Evolutionary conservation across 2,888 invertebrate genomes (phyloP).

Genomic region (Lymantria dispar): DNA sequence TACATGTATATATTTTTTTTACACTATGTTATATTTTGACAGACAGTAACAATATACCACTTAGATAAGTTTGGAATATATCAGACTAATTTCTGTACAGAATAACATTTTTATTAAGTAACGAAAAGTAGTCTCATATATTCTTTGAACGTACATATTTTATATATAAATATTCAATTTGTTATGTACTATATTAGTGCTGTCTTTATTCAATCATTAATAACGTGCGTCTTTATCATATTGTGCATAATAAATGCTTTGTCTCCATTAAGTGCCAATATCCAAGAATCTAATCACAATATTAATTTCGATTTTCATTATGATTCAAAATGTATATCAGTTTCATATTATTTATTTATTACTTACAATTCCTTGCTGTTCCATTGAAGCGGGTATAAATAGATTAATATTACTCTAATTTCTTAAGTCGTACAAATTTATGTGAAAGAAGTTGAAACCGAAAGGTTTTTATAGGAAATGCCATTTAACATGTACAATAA

Average conservation of each 20-base stretch:
- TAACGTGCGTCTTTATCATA: conserved; percentile 25
- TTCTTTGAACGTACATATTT: conserved; percentile 8
- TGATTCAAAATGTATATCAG: conserved; percentile 14
- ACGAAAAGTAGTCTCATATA: conserved; percentile 22
- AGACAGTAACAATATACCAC: conserved; percentile 28
- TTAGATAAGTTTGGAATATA: conserved; percentile 11
- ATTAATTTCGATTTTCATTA: conserved; percentile 11
- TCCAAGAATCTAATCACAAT: conserved; percentile 16
- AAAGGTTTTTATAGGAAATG: no score
- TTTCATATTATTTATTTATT: conserved; percentile 35
- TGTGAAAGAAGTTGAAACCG: background rate
- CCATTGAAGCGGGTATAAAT: conserved; percentile 69
- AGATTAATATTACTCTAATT: conserved; percentile 21
- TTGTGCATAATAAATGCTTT: conserved; percentile 25
- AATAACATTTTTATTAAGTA: background rate
- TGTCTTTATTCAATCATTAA: conserved; percentile 23
- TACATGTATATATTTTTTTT: no score
- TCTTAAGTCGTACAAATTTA: background rate
- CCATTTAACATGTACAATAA: no score
- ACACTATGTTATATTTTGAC: conserved; percentile 24
- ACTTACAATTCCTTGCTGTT: conserved; percentile 81
- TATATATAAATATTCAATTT: conserved; percentile 13
- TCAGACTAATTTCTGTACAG: background rate
- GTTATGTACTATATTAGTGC: conserved; percentile 29
- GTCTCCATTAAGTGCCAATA: conserved; percentile 25